A percentile compares a stretch with the other conserved stretches of the same genome.
These are phyloP conservation scores for Leptodirus hochenwartii DNA, from an alignment of 2,888 invertebrate genomes.

Conservation along the genomic window DNA sequence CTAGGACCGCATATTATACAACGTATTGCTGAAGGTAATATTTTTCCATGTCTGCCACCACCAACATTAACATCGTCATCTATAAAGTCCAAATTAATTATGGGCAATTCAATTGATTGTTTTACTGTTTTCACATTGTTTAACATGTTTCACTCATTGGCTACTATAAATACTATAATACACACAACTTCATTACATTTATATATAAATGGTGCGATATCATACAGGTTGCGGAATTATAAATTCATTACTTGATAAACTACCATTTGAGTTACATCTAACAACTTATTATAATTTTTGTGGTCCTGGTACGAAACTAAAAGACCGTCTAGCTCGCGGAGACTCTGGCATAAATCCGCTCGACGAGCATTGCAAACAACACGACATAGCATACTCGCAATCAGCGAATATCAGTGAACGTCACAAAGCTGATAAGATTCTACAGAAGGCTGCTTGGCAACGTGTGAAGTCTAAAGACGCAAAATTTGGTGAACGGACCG, in stretches of 20 bases:
- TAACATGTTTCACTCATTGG: too few species aligned
- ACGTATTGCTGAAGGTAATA: too few species aligned
- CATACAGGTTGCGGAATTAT: constrained; percentile 12
- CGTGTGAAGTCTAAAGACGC: constrained; percentile 17
- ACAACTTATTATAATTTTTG: constrained; percentile 16
- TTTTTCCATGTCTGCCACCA: too few species aligned
- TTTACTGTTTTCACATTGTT: too few species aligned
- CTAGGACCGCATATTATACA: too few species aligned
- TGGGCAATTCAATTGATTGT: too few species aligned
- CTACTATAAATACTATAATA: too few species aligned
- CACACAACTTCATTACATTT: too few species aligned
- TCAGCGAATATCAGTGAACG: constrained; percentile 13
- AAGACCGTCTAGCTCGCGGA: constrained; percentile 17
- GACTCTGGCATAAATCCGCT: constrained; percentile 19
- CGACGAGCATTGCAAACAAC: constrained; percentile 19
- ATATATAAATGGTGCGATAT: too few species aligned
- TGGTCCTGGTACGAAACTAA: constrained; percentile 16
- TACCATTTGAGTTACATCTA: constrained; percentile 15
- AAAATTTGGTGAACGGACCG: constrained; percentile 17
- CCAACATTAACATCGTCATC: too few species aligned
- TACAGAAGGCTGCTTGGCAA: constrained; percentile 19
- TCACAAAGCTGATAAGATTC: constrained; percentile 20
- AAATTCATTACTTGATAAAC: constrained; percentile 14
- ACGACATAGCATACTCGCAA: constrained; percentile 19
- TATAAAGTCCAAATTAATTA: too few species aligned